Base-by-base conservation (phyloP, 2,888 invertebrate species). In the Cerceris rybyensis region DNA sequence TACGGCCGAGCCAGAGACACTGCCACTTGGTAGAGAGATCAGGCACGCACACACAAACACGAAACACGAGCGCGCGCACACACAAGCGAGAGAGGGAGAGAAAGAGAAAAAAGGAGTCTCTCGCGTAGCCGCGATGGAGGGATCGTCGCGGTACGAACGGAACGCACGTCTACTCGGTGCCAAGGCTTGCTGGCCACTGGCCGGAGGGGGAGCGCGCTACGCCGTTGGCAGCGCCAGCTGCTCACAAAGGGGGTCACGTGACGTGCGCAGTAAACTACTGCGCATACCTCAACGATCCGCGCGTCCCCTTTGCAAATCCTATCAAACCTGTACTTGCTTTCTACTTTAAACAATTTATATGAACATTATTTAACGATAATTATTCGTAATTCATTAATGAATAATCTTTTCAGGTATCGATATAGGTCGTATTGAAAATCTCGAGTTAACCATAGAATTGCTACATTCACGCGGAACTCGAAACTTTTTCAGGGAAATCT, bases 151-250 rank as follows among this genome's bases (percentile, higher is more conserved):
- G 75, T 79, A 79, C 81, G 82, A 85, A 79, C 83, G 55, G 76
- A 67, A 54, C 75, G 39, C 66, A 87, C 89, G 86, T 88, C 88
- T 83, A 72, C 74, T 81, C 87, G 87, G 88, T 86, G 84, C 88
- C 88, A 87, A 89, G 83, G 89, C 89, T 89, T 84, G 87, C 82
- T 88, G 89, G 88, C 90, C 87, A 90, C 90, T 90, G 78, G 46
- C 65, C 72, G 74, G 54, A 50, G 80, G 63, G 78, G 82, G 60
- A 66, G 65, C 59, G 46, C 74, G 17, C 57, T 65, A 63, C 75
- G 65, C 65, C 41, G 72, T 70, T 68, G 17, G 66, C 83, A 78
- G 79, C 83, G 82, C 84, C 81, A 72, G 71, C 75, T 79, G 74
- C 78, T 75, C 82, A 78, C 84, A 82, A 86, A 82, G 81, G n/a